Conservation (phyloP, 1,140 invertebrate species). For the Macrotrachela quadricornifera region DNA sequence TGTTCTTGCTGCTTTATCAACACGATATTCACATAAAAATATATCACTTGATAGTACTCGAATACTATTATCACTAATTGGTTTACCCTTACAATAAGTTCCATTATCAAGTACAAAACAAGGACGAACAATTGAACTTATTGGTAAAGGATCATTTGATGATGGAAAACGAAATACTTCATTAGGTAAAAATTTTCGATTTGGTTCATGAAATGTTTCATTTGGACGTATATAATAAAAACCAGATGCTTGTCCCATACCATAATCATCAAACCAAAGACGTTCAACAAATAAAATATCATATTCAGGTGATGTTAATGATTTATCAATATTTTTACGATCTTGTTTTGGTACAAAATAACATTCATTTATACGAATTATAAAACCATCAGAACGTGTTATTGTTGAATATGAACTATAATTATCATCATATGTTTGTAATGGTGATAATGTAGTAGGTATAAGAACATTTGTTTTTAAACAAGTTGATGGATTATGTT, state of each 20-base stretch:
- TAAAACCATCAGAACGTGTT: too few relatives aligned
- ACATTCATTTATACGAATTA: too few relatives aligned
- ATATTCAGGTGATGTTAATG: too few relatives aligned
- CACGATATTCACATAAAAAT: slow-evolving; percentile 83
- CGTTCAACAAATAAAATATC: too few relatives aligned
- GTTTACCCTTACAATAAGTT: slow-evolving; percentile 73
- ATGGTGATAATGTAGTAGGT: too few relatives aligned
- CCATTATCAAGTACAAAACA: slow-evolving; percentile 83
- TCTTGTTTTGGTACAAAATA: too few relatives aligned
- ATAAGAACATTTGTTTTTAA: too few relatives aligned
- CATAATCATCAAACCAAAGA: too few relatives aligned
- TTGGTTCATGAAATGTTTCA: slow-evolving; percentile 90
- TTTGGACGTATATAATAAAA: slow-evolving; percentile 85
- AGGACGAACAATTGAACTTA: slow-evolving; percentile 72
- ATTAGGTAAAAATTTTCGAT: slow-evolving; percentile 78
- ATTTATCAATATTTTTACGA: too few relatives aligned
- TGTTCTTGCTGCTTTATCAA: slow-evolving; percentile 70
- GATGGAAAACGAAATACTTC: slow-evolving; percentile 77
- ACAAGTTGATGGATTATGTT: too few relatives aligned
- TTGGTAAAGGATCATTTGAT: slow-evolving; percentile 65
- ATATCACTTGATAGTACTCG: slow-evolving; percentile 54
- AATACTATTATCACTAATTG: slow-evolving; percentile 39
- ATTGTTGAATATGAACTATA: too few relatives aligned
- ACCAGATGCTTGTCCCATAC: slow-evolving; percentile 31
- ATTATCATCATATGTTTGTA: too few relatives aligned